phyloP scores from a whole-genome alignment of 2,888 invertebrate species.

The Himalopsyche japonica region DNA sequence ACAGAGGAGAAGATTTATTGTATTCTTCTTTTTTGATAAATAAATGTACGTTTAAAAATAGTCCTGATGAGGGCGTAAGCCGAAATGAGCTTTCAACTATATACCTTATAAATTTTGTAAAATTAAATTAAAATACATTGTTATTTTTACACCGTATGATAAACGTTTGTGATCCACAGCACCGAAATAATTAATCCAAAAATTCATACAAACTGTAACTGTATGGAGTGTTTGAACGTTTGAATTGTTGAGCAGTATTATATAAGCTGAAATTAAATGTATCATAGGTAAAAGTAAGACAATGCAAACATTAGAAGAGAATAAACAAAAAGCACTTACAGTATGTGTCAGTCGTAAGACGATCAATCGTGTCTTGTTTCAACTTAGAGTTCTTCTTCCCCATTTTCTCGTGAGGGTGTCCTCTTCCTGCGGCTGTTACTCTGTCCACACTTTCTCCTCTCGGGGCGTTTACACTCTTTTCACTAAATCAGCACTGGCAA shows the following conservation, averaged over 20 bases:
- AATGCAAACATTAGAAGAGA: neutral
- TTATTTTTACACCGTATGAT: no score
- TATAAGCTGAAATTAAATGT: neutral
- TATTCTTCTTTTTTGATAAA: no score
- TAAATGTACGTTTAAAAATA: no score
- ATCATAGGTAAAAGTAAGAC: neutral
- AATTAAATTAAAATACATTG: no score
- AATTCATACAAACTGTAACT: neutral
- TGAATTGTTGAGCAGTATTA: neutral
- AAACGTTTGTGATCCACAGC: no score
- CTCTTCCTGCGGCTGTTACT: neutral
- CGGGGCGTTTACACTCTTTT: neutral
- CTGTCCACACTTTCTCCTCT: neutral
- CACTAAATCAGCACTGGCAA: neutral
- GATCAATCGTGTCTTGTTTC: slow-evolving; percentile 92
- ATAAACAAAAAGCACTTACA: slow-evolving; percentile 60
- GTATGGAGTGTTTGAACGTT: neutral
- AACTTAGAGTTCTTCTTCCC: slow-evolving; percentile 96
- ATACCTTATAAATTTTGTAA: no score
- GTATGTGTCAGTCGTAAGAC: slow-evolving; percentile 89
- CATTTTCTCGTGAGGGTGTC: slow-evolving; percentile 62
- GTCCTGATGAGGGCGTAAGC: no score
- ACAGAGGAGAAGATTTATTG: no score
- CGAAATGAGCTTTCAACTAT: no score
- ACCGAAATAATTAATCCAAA: neutral